These are phyloP conservation scores for Lumbricus terrestris DNA, from an alignment of 2,888 invertebrate species.

Conservation along the genomic window DNA sequence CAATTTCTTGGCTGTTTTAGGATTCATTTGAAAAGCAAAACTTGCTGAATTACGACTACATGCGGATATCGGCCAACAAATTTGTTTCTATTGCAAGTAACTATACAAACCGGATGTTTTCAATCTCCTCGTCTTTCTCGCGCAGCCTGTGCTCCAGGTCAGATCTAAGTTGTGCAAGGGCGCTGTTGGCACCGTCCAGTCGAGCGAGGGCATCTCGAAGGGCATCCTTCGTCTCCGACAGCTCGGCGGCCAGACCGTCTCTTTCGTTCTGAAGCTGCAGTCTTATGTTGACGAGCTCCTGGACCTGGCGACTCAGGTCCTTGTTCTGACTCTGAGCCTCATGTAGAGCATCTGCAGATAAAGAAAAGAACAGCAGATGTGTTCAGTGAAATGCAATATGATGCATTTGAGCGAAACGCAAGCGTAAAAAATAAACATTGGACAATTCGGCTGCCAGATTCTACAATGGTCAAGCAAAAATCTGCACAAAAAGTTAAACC, in stretches of 20 bases:
- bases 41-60: not conserved
- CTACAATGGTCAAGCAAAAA: too few species aligned
- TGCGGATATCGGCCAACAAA: not conserved
- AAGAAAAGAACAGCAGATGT: not conserved
- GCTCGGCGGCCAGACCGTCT: constrained; percentile 94
- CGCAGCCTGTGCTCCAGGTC: constrained; percentile 94
- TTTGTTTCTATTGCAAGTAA: not conserved
- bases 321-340: constrained; percentile 90
- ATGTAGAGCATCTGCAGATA: constrained; percentile 81
- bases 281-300: constrained; percentile 88
- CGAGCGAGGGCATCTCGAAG: constrained; percentile 93
- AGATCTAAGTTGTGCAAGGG: constrained; percentile 85
- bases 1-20: not conserved
- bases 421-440: not conserved
- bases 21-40: not conserved
- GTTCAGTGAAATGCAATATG: not conserved
- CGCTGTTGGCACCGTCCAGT: constrained; percentile 79
- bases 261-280: constrained; percentile 98
- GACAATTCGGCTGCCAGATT: not conserved
- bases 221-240: constrained; percentile 93
- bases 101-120: constrained; percentile 78
- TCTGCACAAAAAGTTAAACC: too few species aligned
- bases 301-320: constrained; percentile 87
- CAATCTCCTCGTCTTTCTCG: constrained; percentile 98
- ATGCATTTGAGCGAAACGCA: not conserved